phyloP scores from a whole-genome alignment of 2,888 invertebrate species.

The Calameuta idolon region DNA sequence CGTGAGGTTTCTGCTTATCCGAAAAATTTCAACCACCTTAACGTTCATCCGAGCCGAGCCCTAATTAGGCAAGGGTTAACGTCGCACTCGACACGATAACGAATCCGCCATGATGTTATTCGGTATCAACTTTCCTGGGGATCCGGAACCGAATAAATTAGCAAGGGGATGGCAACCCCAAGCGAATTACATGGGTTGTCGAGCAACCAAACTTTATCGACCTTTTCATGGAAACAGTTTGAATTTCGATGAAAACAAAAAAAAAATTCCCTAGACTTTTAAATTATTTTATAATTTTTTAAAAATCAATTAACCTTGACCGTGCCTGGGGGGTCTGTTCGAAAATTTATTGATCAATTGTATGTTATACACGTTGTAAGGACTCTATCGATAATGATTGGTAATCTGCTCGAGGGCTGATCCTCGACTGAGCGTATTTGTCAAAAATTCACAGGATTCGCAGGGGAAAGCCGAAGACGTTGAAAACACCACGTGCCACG shows the following conservation, averaged over 20 bases:
- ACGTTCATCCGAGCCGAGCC: not conserved
- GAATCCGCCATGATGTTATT: not conserved
- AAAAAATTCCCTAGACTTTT: not conserved
- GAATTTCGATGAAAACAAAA: not conserved
- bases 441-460: not conserved
- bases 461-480: not conserved
- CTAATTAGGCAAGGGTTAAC: not conserved
- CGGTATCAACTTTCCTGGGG: not conserved
- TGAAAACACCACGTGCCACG: constrained; percentile 40
- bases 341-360: not conserved
- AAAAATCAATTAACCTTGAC: not conserved
- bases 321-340: not conserved
- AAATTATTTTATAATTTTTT: not conserved
- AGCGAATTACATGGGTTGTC: not conserved
- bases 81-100: not conserved
- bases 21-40: not conserved
- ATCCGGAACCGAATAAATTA: not conserved
- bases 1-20: not conserved
- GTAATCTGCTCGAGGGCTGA: not conserved
- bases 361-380: not conserved
- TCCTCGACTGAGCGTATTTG: not conserved
- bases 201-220: not conserved
- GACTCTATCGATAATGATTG: not conserved
- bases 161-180: not conserved
- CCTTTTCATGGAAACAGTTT: not conserved